Evolutionary conservation across 2,888 invertebrate species (phyloP), one percentile per base, ranked within the genome.

Genomic region (Junonia oenone): DNA sequence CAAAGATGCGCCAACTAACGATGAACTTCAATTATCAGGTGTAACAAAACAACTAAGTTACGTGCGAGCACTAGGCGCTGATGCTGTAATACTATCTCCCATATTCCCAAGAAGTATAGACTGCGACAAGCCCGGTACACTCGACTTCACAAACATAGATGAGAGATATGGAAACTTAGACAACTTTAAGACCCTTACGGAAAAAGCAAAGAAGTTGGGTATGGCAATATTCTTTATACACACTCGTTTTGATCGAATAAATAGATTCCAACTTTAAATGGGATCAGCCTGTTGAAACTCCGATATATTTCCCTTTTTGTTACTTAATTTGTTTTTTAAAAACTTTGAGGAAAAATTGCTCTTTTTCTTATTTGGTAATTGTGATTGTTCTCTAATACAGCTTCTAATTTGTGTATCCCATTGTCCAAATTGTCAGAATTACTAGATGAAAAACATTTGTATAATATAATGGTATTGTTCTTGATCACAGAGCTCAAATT

Each of bases 71-170:
- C 45, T 89, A 11, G 88, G 88, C 8, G 83, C 83, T 1, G 86
- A 89, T 62, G 87, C 86, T 4, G 72, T 88, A 3, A 81, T 90
- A 49, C 67, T 90, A 33, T 90, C 90, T 0, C 70, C 88, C 0
- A 48, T 89, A 47, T 66, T 70, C 1, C 46, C 71, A 2, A 76
- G 65, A 55, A 88, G 78, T 59, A 59, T 64, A 87, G 91, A 92
- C 13, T 97, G 97, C 75, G 92, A 93, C 72, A 94, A 94, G 0
- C 96, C 97, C 61, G 97, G 97, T 52, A 92, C 95, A 29, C 81
- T 93, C 0, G 91, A 96, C 75, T 95, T 94, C 68, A 88, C 71
- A 0, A 91, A 91, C 13, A 91, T 97, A 40, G 94, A 96, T 65
- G 83, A 91, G 0, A 87, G 92, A 35, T 97, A 93, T 71, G 97